phyloP scores from a whole-genome alignment of 2,113 vertebrate genomes.

The Caranx melampygus region DNA sequence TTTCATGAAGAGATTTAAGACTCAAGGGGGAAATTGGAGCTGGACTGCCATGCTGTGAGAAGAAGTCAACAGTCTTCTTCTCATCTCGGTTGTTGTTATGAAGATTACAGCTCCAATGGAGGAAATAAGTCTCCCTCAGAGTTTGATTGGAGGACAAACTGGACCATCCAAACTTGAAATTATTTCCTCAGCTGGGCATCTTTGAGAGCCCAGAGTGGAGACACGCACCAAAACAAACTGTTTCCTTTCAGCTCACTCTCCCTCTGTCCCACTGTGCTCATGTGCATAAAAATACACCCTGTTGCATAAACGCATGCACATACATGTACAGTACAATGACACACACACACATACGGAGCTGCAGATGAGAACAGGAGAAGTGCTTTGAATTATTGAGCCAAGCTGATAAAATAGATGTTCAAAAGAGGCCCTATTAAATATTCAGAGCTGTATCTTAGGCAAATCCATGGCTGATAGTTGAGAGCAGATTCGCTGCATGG shows the following conservation, averaged over 20 bases:
- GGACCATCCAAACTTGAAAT: conserved; percentile 22
- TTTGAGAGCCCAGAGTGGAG: conserved; percentile 33
- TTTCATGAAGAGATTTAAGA: conserved; percentile 36
- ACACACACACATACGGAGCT: conserved; percentile 9
- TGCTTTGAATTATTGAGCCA: conserved; percentile 81
- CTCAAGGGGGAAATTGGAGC: conserved; percentile 7
- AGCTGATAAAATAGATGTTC: conserved; percentile 80
- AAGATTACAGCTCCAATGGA: conserved; percentile 18
- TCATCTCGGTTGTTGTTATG: conserved; percentile 45
- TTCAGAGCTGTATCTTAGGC: conserved; percentile 75
- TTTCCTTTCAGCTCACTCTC: conserved; percentile 24
- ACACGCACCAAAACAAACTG: conserved; percentile 12
- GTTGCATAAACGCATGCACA: not conserved
- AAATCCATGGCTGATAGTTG: conserved; percentile 46
- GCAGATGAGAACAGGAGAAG: conserved; percentile 60
- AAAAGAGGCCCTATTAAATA: conserved; percentile 76
- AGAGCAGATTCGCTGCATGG: conserved; percentile 29
- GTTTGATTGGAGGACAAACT: conserved; percentile 47
- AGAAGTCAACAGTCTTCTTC: conserved; percentile 21
- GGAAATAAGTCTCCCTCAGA: conserved; percentile 24
- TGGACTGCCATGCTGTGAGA: conserved; percentile 1
- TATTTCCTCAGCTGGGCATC: conserved; percentile 24
- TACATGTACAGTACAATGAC: conserved; percentile 1
- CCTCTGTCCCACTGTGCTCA: not conserved
- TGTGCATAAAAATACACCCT: conserved; percentile 7